These are phyloP conservation scores for Petaurus breviceps DNA, from an alignment of 2,113 vertebrate species.

Conservation along the genomic window DNA sequence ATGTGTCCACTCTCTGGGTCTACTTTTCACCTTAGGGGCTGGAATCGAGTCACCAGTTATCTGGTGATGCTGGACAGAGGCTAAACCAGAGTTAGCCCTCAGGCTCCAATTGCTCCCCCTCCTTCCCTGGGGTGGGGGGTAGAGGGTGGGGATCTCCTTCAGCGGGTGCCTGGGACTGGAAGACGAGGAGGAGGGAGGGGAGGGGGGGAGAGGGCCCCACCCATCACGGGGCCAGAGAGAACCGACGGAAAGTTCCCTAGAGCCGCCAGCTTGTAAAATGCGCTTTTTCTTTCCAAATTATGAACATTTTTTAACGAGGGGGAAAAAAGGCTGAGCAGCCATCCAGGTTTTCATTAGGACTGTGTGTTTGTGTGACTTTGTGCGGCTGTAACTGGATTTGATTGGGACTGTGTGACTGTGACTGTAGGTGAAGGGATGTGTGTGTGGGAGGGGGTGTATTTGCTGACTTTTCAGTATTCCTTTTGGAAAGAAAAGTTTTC, in stretches of 20 bases:
- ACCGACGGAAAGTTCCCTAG: constrained; percentile 78
- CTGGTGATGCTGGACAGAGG: background rate
- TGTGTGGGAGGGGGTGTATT: background rate
- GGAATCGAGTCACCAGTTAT: background rate
- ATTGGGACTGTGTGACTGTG: background rate
- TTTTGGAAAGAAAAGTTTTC: background rate
- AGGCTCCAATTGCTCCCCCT: background rate
- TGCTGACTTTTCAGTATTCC: constrained; percentile 18
- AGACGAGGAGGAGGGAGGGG: constrained; percentile 39
- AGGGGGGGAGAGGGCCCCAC: constrained; percentile 73
- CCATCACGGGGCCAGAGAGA: constrained; percentile 80
- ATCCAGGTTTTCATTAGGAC: constrained; percentile 65
- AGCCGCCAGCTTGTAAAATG: constrained; percentile 81
- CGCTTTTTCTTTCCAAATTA: constrained; percentile 80
- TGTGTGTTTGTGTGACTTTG: constrained; percentile 4
- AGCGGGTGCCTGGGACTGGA: constrained; percentile 11
- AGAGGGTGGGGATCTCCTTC: constrained; percentile 39
- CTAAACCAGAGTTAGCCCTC: background rate
- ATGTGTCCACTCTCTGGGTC: background rate
- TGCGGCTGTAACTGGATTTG: background rate
- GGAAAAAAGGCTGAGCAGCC: constrained; percentile 3
- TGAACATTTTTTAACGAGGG: constrained; percentile 71
- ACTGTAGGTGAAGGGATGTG: constrained; percentile 2
- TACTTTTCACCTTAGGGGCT: background rate
- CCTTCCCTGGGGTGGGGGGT: constrained; percentile 46